These are phyloP conservation scores for Protonibea diacanthus DNA, from an alignment of 2,797 vertebrate genomes.

Conservation along the genomic window DNA sequence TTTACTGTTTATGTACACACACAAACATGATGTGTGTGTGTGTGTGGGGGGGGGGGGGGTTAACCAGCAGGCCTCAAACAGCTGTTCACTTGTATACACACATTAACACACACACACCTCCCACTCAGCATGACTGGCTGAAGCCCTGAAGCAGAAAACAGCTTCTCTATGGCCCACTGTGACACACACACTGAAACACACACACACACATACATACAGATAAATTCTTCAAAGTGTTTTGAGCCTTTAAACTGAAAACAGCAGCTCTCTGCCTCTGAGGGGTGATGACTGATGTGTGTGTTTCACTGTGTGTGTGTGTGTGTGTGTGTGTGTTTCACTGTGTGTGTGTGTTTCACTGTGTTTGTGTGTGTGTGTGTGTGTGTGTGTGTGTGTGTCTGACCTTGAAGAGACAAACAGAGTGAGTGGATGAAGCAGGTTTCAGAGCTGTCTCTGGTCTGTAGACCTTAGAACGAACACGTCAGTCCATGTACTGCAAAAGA, in stretches of 20 bases:
- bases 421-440: slow-evolving; percentile 75
- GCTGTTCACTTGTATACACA: slow-evolving; percentile 43
- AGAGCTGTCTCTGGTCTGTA: too few relatives aligned
- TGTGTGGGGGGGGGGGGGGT: slow-evolving; percentile 2
- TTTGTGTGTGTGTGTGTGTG: slow-evolving; percentile 22
- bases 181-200: slow-evolving; percentile 25
- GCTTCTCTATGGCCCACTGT: slow-evolving; percentile 31
- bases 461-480: too few relatives aligned
- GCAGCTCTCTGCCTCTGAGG: slow-evolving; percentile 51
- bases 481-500: too few relatives aligned
- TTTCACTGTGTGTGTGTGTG: slow-evolving; percentile 16
- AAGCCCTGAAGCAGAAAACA: slow-evolving; percentile 62
- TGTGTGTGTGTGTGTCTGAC: slow-evolving; percentile 40
- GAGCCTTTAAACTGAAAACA: slow-evolving; percentile 68
- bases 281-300: not conserved
- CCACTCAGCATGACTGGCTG: slow-evolving; percentile 65
- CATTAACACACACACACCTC: slow-evolving; percentile 52
- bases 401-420: slow-evolving; percentile 50
- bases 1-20: slow-evolving; percentile 38
- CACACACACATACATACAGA: slow-evolving; percentile 32
- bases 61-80: slow-evolving; percentile 51
- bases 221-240: slow-evolving; percentile 68
- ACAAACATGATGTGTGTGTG: slow-evolving; percentile 2
- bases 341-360: slow-evolving; percentile 13
- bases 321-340: slow-evolving; percentile 6